These are phyloP conservation scores for Creontiades dilutus DNA, from an alignment of 2,888 invertebrate species.

Conservation along the genomic window DNA sequence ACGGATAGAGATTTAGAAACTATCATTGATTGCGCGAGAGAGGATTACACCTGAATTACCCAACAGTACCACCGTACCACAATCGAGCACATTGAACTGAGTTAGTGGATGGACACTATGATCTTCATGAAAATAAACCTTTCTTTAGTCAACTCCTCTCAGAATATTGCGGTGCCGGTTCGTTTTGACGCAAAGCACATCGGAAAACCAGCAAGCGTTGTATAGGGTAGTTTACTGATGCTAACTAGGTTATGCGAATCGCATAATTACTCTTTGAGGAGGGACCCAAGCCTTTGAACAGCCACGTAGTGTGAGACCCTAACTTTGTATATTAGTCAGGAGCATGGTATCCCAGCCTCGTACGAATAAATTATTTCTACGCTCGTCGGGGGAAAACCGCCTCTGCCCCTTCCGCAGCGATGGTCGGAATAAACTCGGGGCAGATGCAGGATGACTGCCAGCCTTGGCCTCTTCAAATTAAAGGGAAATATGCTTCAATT, in stretches of 20 bases:
- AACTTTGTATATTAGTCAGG: conserved; percentile 59
- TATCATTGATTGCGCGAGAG: too few species aligned
- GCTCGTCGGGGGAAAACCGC: conserved; percentile 40
- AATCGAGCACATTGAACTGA: too few species aligned
- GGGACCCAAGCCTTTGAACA: conserved; percentile 34
- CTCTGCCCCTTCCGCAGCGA: not conserved
- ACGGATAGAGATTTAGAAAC: too few species aligned
- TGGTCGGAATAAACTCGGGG: conserved; percentile 34
- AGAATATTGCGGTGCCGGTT: not conserved
- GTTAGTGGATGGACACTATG: too few species aligned
- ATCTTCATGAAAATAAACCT: too few species aligned
- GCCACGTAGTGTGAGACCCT: conserved; percentile 25
- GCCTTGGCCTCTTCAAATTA: conserved; percentile 1
- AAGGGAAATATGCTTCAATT: conserved; percentile 49
- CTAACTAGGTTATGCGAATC: conserved; percentile 59
- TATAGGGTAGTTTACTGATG: conserved; percentile 47
- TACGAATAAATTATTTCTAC: conserved; percentile 54
- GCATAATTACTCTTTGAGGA: conserved; percentile 63
- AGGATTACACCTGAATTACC: too few species aligned
- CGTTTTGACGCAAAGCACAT: conserved; percentile 31
- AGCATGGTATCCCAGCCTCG: conserved; percentile 33
- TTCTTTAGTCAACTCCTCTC: not conserved
- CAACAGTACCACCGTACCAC: too few species aligned
- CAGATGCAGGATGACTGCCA: not conserved
- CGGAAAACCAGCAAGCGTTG: conserved; percentile 41